Evolutionary conservation across 2,888 invertebrate species (phyloP), one percentile per base, ranked within the genome.

Genomic region (Carterocephalus palaemon): DNA sequence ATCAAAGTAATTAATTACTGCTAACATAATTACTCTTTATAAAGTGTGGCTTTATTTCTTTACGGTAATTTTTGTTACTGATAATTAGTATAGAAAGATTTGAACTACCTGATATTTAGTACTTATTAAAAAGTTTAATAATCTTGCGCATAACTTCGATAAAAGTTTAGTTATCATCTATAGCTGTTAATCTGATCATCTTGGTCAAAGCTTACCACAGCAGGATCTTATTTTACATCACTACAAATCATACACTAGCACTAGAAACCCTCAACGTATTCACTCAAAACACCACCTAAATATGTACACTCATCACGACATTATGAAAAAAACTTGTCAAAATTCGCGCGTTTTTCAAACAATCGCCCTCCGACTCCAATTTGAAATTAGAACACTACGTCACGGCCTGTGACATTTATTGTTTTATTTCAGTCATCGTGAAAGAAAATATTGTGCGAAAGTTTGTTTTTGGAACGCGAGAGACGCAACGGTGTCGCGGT

Each of bases 401-500:
- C 33, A 67, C 67, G 65, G 49, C 63, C 67, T 60, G 56, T 52
- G 66, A 61, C 58, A 62, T 63, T 39, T 42, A 43, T 52, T 47
- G 33, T 48, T 47, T 34, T 64, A 46, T 32, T 46, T 46, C 13
- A 17, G 33, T 32, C 39, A 46, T 46, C 16, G 39, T 33, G 28
- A 40, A 29, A 20, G 22, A 17, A 15, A 40, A 39, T 40, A 31
- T 22, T 10, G 15, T 31, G 31, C 31, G 37, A 32, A 45, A 45
- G 45, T 61, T 60, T 56, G 60, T 59, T 57, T 62, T 64, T 60
- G 54, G 49, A 53, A 51, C 50, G 56, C 57, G 58, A 57, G 66
- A 67, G 67, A 69, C 69, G 71, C 57, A 63, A 49, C 49, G 75
- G 60, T 62, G 58, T 34, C 75, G 82, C 76, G 75, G 54, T 62